These are phyloP conservation scores for Lerema accius DNA, from an alignment of 1,140 invertebrate species.

Conservation along the genomic window DNA sequence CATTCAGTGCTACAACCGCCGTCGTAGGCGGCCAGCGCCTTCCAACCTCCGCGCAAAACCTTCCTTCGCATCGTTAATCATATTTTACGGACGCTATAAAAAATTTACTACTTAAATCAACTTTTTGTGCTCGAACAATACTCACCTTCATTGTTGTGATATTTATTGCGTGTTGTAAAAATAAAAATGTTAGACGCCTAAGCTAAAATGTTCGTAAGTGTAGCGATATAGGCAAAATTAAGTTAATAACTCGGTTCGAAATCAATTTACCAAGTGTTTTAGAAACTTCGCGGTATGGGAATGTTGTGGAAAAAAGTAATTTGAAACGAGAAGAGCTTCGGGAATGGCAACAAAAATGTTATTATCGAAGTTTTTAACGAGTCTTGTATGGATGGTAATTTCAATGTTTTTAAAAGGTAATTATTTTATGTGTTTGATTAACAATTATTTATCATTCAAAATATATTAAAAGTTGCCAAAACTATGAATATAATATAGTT, in stretches of 20 bases:
- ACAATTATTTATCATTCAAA: too few species aligned
- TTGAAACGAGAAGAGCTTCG: constrained; percentile 6
- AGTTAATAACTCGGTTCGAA: not conserved
- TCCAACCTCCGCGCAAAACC: constrained; percentile 40
- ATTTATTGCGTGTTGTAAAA: constrained; percentile 39
- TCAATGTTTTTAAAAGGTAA: constrained; percentile 14
- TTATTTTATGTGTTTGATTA: not conserved
- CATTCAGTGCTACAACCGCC: constrained; percentile 57
- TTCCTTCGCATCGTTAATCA: constrained; percentile 60
- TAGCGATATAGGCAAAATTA: not conserved
- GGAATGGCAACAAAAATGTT: constrained; percentile 14
- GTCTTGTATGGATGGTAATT: not conserved
- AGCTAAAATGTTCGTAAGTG: constrained; percentile 5
- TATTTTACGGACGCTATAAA: constrained; percentile 68
- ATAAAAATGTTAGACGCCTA: constrained; percentile 22
- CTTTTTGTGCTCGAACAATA: constrained; percentile 30
- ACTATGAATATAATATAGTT: too few species aligned
- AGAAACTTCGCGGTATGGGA: constrained; percentile 9
- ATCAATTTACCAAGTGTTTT: not conserved
- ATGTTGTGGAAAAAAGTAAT: constrained; percentile 20
- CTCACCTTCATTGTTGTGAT: constrained; percentile 25
- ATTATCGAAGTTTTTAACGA: constrained; percentile 16
- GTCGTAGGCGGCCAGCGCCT: constrained; percentile 47
- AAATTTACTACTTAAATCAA: constrained; percentile 57
- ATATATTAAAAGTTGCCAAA: too few species aligned